These are phyloP conservation scores for Spialia ferax DNA, from an alignment of 2,888 invertebrate species.

Conservation along the genomic window DNA sequence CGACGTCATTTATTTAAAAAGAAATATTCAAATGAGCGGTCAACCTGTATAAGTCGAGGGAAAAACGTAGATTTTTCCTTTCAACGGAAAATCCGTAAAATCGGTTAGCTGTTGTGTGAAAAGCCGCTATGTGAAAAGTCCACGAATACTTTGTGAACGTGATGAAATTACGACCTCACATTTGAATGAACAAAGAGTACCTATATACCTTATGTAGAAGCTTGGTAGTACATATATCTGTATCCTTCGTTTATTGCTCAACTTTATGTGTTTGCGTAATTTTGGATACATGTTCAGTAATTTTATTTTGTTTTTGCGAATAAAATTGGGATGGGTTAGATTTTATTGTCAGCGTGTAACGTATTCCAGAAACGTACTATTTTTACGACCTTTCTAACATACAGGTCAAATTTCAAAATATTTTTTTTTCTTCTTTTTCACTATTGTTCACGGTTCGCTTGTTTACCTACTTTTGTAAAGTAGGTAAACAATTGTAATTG, in stretches of 20 bases:
- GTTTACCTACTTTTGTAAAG: no score
- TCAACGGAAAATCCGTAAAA: conserved; percentile 35
- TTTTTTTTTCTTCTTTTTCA: neutral
- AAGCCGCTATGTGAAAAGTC: conserved; percentile 33
- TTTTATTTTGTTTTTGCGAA: conserved; percentile 26
- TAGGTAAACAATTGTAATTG: no score
- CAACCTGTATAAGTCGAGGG: conserved; percentile 16
- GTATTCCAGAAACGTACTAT: neutral
- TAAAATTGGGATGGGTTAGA: conserved; percentile 17
- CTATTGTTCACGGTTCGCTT: no score
- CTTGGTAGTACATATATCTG: neutral
- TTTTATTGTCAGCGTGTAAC: conserved; percentile 9
- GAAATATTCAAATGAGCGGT: conserved; percentile 3
- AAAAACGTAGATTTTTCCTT: conserved; percentile 23
- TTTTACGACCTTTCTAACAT: neutral
- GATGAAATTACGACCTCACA: conserved; percentile 38
- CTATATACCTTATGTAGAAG: neutral
- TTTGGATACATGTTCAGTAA: conserved; percentile 17
- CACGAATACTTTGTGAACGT: conserved; percentile 32
- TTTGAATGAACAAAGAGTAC: conserved; percentile 38
- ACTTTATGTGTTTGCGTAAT: conserved; percentile 28
- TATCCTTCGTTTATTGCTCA: neutral
- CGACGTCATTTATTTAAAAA: conserved; percentile 9
- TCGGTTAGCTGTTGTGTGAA: conserved; percentile 37
- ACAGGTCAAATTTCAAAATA: neutral